Base-by-base conservation (phyloP, 2,888 invertebrate species). In the Myopa tessellatipennis region DNA sequence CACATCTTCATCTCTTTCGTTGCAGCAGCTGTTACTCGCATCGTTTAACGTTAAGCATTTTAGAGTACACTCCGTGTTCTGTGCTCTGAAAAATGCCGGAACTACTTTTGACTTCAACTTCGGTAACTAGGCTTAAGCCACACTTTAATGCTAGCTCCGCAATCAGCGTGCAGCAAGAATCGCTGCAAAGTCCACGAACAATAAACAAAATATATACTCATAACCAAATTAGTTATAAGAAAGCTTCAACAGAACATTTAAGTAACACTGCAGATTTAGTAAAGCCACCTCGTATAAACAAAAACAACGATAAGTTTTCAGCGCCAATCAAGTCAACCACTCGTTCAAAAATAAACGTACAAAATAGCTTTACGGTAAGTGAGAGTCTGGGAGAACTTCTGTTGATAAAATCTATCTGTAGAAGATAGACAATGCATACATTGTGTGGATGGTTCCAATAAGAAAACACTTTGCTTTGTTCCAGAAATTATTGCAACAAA, bases 71-170 rank as follows among this genome's bases (percentile, higher is more conserved):
- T 50, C 52, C 3, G n/a, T 52, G 36, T 65, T 40, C 38, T 10
- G 16, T 69, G 7, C 38, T 69, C 18, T 18, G 16, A 79, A 83
- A 74, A 60, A 85, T 85, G 85, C 85, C 85, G 78, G 85, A 85
- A 80, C 83, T 85, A 80, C 79, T 85, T 79, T 85, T 84, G 71
- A 83, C 85, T 6, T 81, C 69, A 61, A 55, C 45, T 50, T 52
- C 76, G 52, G 67, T 69, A 69, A 73, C 73, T 63, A 69, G 78
- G 76, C 63, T 74, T 68, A 69, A 69, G 34, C 73, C 69, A 67
- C 73, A 73, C 2, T 58, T 67, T 40, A 75, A 26, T 71, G 73
- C 67, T 16, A 45, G 7, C 10, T 61, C 50, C 58, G 65, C 77
- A 74, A 74, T 67, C 63, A 36, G 40, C 38, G 50, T 18, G 52